Evolutionary conservation across 2,888 invertebrate genomes (phyloP).

Genomic region (Ametastegia equiseti): DNA sequence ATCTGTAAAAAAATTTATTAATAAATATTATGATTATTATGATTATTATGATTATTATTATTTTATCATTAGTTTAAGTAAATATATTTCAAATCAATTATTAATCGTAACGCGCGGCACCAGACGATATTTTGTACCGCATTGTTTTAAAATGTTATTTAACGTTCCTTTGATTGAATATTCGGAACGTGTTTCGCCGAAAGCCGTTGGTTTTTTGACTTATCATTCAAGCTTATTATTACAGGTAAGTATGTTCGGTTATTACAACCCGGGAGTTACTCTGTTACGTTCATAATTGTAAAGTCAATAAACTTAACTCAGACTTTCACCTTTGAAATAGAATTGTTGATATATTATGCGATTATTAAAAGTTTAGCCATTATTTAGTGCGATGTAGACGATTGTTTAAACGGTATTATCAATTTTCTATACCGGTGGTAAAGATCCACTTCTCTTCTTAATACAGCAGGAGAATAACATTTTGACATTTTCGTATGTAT

Average conservation of each 20-base stretch:
- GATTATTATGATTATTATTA: no score
- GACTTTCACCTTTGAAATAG: slow-evolving; percentile 12
- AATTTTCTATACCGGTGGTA: not conserved
- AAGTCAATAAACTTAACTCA: slow-evolving; percentile 20
- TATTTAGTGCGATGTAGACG: not conserved
- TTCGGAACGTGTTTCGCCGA: not conserved
- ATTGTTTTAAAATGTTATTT: not conserved
- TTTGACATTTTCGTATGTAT: slow-evolving; percentile 45
- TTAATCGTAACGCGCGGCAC: not conserved
- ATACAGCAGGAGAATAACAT: not conserved
- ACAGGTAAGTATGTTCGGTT: no score
- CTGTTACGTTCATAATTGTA: slow-evolving; percentile 2
- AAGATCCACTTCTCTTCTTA: not conserved
- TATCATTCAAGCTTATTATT: not conserved
- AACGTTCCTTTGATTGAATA: not conserved
- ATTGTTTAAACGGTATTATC: not conserved
- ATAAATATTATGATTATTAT: not conserved
- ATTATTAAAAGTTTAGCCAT: not conserved
- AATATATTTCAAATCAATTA: not conserved
- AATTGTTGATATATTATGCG: not conserved
- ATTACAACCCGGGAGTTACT: not conserved
- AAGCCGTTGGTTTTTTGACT: not conserved
- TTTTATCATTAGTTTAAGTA: not conserved
- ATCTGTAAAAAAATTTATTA: not conserved
- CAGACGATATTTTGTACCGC: not conserved